These are phyloP conservation scores for Protomyctophum bolini DNA, from an alignment of 2,113 vertebrate genomes.

Conservation along the genomic window DNA sequence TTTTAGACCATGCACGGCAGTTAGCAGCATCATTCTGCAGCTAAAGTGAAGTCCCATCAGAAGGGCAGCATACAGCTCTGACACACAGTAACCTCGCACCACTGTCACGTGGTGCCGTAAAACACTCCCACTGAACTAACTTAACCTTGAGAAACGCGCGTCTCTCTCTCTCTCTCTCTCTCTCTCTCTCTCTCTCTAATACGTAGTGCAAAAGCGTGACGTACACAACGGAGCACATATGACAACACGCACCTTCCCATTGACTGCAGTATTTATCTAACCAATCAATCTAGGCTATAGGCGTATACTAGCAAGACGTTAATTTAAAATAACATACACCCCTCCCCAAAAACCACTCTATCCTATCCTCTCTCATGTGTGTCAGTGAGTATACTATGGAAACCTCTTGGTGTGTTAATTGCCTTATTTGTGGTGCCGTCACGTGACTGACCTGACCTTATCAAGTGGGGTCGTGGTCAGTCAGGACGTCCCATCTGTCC, in stretches of 20 bases:
- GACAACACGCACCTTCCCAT: no score
- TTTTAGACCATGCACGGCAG: background rate
- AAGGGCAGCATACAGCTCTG: slow-evolving; percentile 26
- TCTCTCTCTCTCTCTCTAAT: no score
- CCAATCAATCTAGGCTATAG: no score
- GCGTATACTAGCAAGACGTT: no score
- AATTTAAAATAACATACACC: background rate
- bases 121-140: slow-evolving; percentile 67
- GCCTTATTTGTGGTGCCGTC: slow-evolving; percentile 25
- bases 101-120: slow-evolving; percentile 57
- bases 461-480: slow-evolving; percentile 27
- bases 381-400: no score
- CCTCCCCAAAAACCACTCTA: background rate
- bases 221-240: no score
- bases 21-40: no score
- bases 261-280: no score
- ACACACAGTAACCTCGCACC: slow-evolving; percentile 59
- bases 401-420: background rate
- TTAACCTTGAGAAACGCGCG: slow-evolving; percentile 68
- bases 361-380: background rate
- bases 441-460: slow-evolving; percentile 50
- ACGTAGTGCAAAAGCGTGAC: no score
- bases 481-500: slow-evolving; percentile 34
- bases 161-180: slow-evolving; percentile 5
- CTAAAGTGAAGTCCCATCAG: no score